Base-by-base conservation (phyloP, 2,888 invertebrate genomes). In the Polymixis flavicincta region DNA sequence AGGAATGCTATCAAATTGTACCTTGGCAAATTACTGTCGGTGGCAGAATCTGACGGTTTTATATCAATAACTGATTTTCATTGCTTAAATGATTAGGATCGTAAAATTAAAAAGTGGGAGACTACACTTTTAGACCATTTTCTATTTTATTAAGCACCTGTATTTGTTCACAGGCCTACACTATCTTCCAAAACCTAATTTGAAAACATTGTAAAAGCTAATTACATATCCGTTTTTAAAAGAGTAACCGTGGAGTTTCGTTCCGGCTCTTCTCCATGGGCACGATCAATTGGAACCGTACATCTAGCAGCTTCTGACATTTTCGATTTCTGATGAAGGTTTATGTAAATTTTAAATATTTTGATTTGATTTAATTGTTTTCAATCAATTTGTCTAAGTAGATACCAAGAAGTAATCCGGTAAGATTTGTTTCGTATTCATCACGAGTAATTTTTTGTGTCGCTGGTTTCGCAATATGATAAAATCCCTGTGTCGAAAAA, bases 371-470 rank as follows among this genome's bases (percentile, higher is more conserved):
- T 45, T 13, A 11, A 45, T 45, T 28, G 57, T 57, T 57, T 76
- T 52, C 28, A 55, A 64, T 52, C 71, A 71, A 71, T 76, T 45
- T n/a, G 22, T 54, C 14, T 14, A 19, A 45, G 22, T 22, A 32
- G 6, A 22, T 28, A 42, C 13, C 42, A 9, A n/a, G 50, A 74
- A 71, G 37, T 67, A 79, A 79, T 75, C 52, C 66, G 11, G 8
- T 71, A 54, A 71, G 65, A 75, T 71, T 71, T 82, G 70, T 80
- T 74, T 68, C 37, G 32, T 67, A 63, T 65, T 82, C 54, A 77
- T 71, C 55, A 74, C 67, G 54, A 72, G 54, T 72, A 81, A 80
- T 78, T 87, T 86, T 57, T 78, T 66, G 81, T 78, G 64, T 76
- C 79, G 54, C 76, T 75, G 76, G 48, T 64, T 81, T 69, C 52